These are phyloP conservation scores for Galerucella nymphaeae DNA, from an alignment of 2,888 invertebrate species.

Conservation along the genomic window DNA sequence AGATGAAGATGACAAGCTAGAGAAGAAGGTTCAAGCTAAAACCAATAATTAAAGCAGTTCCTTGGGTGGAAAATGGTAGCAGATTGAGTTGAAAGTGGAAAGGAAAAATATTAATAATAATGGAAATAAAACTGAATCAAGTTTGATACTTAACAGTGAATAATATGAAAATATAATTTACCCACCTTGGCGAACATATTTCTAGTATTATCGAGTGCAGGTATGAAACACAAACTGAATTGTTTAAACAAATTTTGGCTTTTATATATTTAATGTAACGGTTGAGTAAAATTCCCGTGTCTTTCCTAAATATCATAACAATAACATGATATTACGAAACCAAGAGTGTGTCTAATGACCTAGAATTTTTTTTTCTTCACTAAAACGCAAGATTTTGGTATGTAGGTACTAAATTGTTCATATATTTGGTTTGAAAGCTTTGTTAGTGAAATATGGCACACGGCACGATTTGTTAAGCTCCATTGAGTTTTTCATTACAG, in stretches of 20 bases:
- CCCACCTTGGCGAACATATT: constrained; percentile 43
- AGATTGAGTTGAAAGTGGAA: no score
- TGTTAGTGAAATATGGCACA: constrained; percentile 18
- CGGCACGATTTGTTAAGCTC: constrained; percentile 17
- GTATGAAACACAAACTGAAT: constrained; percentile 39
- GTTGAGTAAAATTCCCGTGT: constrained; percentile 37
- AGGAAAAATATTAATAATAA: no score
- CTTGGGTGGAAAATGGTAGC: no score
- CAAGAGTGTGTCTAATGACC: constrained; percentile 38
- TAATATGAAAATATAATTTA: constrained; percentile 17
- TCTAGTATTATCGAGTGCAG: constrained; percentile 24
- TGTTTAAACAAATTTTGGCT: constrained; percentile 37
- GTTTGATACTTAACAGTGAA: no score
- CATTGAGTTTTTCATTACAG: constrained; percentile 21
- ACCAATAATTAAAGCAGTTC: no score
- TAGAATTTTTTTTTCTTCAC: constrained; percentile 34
- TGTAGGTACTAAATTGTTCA: constrained; percentile 3
- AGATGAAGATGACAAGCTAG: no score
- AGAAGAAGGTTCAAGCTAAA: no score
- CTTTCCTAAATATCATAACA: constrained; percentile 38
- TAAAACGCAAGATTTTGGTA: constrained; percentile 31
- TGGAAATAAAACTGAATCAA: no score
- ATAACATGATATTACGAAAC: constrained; percentile 41
- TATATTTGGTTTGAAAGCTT: constrained; percentile 17
- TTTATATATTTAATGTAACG: constrained; percentile 39